Evolutionary conservation across 2,888 invertebrate genomes (phyloP).

Genomic region (Machimus rusticus): DNA sequence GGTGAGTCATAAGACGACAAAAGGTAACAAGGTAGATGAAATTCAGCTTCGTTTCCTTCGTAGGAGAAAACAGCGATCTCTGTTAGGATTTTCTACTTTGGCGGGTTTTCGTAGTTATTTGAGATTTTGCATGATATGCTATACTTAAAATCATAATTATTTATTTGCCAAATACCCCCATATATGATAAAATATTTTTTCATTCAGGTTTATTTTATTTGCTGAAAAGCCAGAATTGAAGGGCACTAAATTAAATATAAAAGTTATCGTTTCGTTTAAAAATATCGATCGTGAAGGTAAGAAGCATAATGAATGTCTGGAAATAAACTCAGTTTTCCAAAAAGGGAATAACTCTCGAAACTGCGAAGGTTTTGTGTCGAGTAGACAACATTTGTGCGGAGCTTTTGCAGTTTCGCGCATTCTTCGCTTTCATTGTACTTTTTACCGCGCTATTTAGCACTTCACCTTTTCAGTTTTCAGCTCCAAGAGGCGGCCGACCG

Average conservation of each 20-base stretch:
- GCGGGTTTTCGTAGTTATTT: too few species aligned
- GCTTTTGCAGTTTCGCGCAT: slow-evolving; percentile 24
- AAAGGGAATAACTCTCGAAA: not conserved
- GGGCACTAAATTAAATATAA: not conserved
- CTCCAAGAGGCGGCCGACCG: not conserved
- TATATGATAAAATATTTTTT: too few species aligned
- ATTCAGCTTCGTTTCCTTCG: too few species aligned
- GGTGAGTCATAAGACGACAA: too few species aligned
- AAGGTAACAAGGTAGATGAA: too few species aligned
- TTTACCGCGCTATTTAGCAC: slow-evolving; percentile 32
- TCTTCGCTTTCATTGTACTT: slow-evolving; percentile 23
- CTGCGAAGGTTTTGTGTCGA: not conserved
- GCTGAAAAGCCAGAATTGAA: not conserved
- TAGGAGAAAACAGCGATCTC: too few species aligned
- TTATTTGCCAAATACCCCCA: too few species aligned
- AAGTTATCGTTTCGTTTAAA: not conserved
- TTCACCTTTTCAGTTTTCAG: slow-evolving; percentile 19
- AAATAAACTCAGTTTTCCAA: not conserved
- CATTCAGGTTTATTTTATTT: not conserved
- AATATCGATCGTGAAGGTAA: not conserved
- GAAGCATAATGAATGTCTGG: not conserved
- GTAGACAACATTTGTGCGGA: slow-evolving; percentile 1
- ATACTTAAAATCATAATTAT: too few species aligned
- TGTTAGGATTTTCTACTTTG: too few species aligned
- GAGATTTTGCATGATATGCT: too few species aligned